A percentile compares a stretch with the other conserved stretches of the same genome.
phyloP scores from a whole-genome alignment of 2,888 invertebrate genomes.

The Gasteruption jaculator region DNA sequence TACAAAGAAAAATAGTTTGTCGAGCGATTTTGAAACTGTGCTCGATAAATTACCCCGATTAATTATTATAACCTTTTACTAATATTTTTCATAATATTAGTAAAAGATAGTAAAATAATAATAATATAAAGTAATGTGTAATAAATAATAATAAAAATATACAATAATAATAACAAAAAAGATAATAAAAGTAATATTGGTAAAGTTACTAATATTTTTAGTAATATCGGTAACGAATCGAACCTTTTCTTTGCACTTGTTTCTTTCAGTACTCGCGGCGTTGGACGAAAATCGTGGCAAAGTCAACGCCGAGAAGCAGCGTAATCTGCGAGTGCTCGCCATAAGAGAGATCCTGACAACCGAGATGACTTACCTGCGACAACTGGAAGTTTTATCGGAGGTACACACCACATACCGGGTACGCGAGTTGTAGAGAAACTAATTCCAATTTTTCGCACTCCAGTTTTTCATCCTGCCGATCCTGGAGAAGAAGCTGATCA shows the following conservation, averaged over 20 bases:
- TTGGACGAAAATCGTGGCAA: conserved; percentile 52
- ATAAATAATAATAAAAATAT: conserved; percentile 8
- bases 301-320: conserved; percentile 40
- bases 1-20: too few relatives aligned
- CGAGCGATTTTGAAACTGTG: too few relatives aligned
- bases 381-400: conserved; percentile 63
- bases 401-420: too few relatives aligned
- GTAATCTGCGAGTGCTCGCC: conserved; percentile 53
- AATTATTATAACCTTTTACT: too few relatives aligned
- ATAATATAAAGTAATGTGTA: conserved; percentile 2
- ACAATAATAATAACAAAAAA: too few relatives aligned
- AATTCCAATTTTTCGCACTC: conserved; percentile 15
- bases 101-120: too few relatives aligned
- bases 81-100: too few relatives aligned
- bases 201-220: conserved; percentile 19
- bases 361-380: conserved; percentile 66
- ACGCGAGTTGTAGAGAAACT: too few relatives aligned
- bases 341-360: conserved; percentile 67
- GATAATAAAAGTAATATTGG: background rate
- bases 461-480: conserved; percentile 61
- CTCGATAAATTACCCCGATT: too few relatives aligned
- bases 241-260: too few relatives aligned
- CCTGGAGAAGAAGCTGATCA: conserved; percentile 54
- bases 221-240: background rate
- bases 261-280: conserved; percentile 57